Evolutionary conservation across 2,888 invertebrate genomes (phyloP).

Genomic region (Unio delphinus): DNA sequence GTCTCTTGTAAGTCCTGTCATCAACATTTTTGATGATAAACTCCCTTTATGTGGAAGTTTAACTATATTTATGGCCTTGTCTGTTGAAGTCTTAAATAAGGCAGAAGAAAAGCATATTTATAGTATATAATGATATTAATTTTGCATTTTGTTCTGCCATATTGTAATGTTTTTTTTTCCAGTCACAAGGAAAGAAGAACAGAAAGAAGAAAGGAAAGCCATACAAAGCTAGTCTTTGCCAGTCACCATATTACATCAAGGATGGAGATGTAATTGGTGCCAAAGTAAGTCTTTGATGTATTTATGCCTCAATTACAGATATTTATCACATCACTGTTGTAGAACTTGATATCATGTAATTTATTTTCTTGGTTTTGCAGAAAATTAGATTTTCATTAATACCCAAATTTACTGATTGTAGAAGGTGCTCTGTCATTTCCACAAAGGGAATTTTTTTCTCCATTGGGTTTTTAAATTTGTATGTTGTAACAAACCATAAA

Average conservation of each 20-base stretch:
- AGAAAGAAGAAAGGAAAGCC: conserved; percentile 50
- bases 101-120: conserved; percentile 1
- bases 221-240: conserved; percentile 57
- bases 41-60: background rate
- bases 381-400: too few species aligned
- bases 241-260: conserved; percentile 62
- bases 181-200: conserved; percentile 7
- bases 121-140: background rate
- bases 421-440: too few species aligned
- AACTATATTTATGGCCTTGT: background rate
- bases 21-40: too few species aligned
- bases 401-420: too few species aligned
- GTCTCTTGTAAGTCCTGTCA: too few species aligned
- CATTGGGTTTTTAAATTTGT: too few species aligned
- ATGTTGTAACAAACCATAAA: too few species aligned
- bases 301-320: background rate
- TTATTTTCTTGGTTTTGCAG: too few species aligned
- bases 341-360: too few species aligned
- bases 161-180: background rate
- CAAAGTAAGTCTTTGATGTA: conserved; percentile 49
- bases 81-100: conserved; percentile 14
- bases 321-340: background rate
- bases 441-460: too few species aligned
- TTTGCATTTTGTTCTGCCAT: too few species aligned
- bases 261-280: conserved; percentile 70